Evolutionary conservation across 2,888 invertebrate genomes (phyloP), one percentile per base, ranked within the genome.

Genomic region (Oscheius onirici): DNA sequence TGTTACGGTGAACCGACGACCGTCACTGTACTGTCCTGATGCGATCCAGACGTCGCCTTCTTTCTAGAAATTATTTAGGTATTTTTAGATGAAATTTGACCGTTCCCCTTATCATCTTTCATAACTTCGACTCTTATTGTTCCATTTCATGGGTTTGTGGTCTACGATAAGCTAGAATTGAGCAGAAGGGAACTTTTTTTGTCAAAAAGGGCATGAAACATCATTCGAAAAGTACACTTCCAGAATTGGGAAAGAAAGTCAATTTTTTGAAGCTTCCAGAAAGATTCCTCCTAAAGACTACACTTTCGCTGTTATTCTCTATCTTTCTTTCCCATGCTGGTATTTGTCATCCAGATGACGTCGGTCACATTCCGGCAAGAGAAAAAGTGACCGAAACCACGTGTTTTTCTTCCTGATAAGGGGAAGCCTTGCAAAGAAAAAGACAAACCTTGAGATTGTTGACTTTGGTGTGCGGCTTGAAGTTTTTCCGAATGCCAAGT

Each of bases 391-490:
- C 15, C 44, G 10, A 60, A 40, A 60, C 11, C 22, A 15, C n/a
- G 43, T n/a, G 26, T 26, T 24, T 46, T 20, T 40, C 40, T 13
- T 11, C 24, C 57, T 17, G 17, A 41, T 58, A 26, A 40, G 41
- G 11, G 11, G 20, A 6, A 58, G n/a, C 26, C 44, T 17, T 43
- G 26, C 26, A 24, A n/a, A 24, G 20, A 34, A n/a, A 15, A 13
- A 24, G 17, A 63, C 77, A 69, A 26, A 82, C 82, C 73, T 61
- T 74, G n/a, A 85, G 74, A 10, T 75, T 75, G 20, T 74, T 74
- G 17, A 85, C 84, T 22, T 49, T 74, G 15, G 83, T 81, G 49
- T 69, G 69, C 11, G 75, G 69, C 10, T 71, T 69, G 57, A 85
- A 78, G 49, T 81, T 77, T 57, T 79, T 77, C 3, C 57, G 58